A percentile compares a stretch with the other conserved stretches of the same genome.
Conservation (phyloP, 2,888 invertebrate species). For the Siphlonurus alternatus region DNA sequence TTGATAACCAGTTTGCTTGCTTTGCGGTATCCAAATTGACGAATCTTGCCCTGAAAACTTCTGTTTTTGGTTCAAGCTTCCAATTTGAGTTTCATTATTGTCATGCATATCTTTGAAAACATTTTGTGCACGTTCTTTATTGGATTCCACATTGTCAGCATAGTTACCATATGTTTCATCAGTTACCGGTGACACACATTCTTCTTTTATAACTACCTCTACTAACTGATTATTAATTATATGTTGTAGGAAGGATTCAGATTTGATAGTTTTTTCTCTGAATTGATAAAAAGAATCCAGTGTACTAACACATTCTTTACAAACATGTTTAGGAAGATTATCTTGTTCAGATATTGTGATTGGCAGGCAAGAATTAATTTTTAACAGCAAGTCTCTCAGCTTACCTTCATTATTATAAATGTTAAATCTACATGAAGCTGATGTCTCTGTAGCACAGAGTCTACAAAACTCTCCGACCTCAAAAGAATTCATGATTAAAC, state of each 20-base stretch:
- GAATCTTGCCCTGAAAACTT: neutral
- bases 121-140: too few relatives aligned
- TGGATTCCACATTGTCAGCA: neutral
- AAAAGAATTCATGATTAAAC: too few relatives aligned
- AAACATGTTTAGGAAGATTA: neutral
- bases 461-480: too few relatives aligned
- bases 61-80: neutral
- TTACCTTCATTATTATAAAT: too few relatives aligned
- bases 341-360: neutral
- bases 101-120: too few relatives aligned
- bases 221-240: neutral
- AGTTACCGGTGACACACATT: neutral
- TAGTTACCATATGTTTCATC: neutral
- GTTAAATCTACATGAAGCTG: too few relatives aligned
- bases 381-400: too few relatives aligned
- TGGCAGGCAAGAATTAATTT: neutral
- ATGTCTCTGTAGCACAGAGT: too few relatives aligned
- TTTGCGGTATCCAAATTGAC: neutral
- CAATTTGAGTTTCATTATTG: too few relatives aligned
- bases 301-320: neutral
- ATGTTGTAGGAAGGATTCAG: neutral
- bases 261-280: neutral
- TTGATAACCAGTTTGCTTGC: neutral
- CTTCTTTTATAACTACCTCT: neutral
- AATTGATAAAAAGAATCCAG: neutral